These are phyloP conservation scores for Trichonephila clavipes DNA, from an alignment of 1,140 invertebrate genomes.

Conservation along the genomic window DNA sequence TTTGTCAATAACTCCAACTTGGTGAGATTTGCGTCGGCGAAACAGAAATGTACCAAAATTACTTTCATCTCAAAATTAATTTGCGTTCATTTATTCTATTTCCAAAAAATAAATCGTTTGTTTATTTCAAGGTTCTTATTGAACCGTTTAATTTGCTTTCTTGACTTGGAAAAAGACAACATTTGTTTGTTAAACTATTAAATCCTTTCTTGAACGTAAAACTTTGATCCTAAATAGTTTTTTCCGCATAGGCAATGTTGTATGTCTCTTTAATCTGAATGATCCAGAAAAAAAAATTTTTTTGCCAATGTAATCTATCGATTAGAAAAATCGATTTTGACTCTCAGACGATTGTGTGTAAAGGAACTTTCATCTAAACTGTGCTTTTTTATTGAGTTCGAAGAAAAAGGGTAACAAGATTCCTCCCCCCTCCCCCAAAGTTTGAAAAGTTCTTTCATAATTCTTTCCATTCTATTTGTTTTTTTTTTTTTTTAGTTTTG, in stretches of 20 bases:
- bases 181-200: neutral
- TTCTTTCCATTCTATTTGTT: neutral
- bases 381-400: neutral
- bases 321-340: conserved; percentile 20
- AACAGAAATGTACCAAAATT: too few species aligned
- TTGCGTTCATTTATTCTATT: too few species aligned
- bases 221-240: neutral
- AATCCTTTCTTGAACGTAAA: neutral
- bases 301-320: conserved; percentile 29
- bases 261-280: conserved; percentile 23
- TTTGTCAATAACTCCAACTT: too few species aligned
- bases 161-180: neutral
- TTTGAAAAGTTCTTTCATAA: neutral
- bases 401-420: neutral
- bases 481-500: neutral
- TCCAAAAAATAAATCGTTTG: neutral
- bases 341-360: neutral
- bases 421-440: neutral
- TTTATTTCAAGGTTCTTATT: neutral
- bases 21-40: too few species aligned
- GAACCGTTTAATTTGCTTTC: neutral
- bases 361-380: neutral
- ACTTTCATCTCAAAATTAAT: too few species aligned
- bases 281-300: neutral
- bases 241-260: neutral